Conservation (phyloP, 2,888 invertebrate genomes). For the Ypsolopha sequella region DNA sequence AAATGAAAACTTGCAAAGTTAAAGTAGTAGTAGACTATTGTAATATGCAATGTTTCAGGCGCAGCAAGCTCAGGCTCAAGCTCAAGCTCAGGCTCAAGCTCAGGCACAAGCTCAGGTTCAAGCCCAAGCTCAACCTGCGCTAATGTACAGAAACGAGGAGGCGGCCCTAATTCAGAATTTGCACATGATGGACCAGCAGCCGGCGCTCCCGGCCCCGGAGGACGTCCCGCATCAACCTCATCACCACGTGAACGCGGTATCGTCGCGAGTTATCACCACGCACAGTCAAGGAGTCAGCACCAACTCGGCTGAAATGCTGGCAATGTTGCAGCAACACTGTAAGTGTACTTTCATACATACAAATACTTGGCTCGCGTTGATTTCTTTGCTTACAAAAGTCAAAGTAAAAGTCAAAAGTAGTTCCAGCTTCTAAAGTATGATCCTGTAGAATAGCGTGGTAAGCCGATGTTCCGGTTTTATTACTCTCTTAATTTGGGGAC, state of each 20-base stretch:
- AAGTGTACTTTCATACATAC: neutral
- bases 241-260: neutral
- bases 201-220: neutral
- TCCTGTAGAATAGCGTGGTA: no score
- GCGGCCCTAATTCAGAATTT: neutral
- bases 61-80: no score
- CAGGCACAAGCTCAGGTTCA: no score
- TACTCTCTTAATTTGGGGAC: no score
- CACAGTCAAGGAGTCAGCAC: neutral
- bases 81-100: neutral
- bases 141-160: neutral
- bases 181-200: no score
- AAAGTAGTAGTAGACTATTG: neutral
- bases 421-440: no score
- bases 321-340: neutral
- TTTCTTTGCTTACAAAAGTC: no score
- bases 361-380: neutral
- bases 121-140: neutral
- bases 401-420: no score
- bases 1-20: neutral
- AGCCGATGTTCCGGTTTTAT: no score
- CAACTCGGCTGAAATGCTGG: neutral
- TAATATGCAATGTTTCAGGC: no score
- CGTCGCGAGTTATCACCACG: neutral
- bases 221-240: neutral